Base-by-base conservation (phyloP, 2,797 vertebrate species). In the Tadarida brasiliensis region DNA sequence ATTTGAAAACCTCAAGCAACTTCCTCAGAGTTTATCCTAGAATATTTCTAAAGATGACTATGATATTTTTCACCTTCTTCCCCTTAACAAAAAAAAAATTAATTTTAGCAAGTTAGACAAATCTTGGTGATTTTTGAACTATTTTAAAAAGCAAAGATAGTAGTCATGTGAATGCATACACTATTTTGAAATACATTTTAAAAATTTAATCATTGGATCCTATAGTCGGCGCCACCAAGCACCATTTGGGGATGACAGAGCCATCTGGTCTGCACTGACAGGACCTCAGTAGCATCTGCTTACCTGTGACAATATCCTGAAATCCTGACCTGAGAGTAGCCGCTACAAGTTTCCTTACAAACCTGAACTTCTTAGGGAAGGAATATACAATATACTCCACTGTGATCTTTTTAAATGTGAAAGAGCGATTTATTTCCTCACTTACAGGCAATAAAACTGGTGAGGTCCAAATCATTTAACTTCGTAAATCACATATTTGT, bases 11-110 rank as follows among this genome's bases (percentile, higher is more conserved):
- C 74, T 90, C 54, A 80, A 91, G 71, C 16, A 94, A 26, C 47
- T 91, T 91, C 85, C 83, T 91, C 80, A 90, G 90, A 95, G 86
- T 83, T 82, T 89, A 63, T 77, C 61, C 30, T 47, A 59, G 47
- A 80, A 35, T 78, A 71, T 74, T 90, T 91, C 61, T 83, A 70
- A 96, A 91, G 65, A 73, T 85, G 35, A 71, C 14, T 33, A 47
- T 90, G 39, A 56, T 87, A 44, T 59, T 82, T 77, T 47, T 84
- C 19, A 90, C 20, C 15, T 3, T 33, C 30, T 77, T 12, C 33
- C 22, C 33, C 30, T 80, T 65, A 24, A 5, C 15, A n/a, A 81
- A 39, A 28, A 47, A 24, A 39, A 56, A 39, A 51, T 16, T 4
- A 35, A 59, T 93, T 87, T 80, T 77, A 70, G 15, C 22, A 90